Evolutionary conservation across 2,113 vertebrate species (phyloP).

Genomic region (Syngnathus floridae): DNA sequence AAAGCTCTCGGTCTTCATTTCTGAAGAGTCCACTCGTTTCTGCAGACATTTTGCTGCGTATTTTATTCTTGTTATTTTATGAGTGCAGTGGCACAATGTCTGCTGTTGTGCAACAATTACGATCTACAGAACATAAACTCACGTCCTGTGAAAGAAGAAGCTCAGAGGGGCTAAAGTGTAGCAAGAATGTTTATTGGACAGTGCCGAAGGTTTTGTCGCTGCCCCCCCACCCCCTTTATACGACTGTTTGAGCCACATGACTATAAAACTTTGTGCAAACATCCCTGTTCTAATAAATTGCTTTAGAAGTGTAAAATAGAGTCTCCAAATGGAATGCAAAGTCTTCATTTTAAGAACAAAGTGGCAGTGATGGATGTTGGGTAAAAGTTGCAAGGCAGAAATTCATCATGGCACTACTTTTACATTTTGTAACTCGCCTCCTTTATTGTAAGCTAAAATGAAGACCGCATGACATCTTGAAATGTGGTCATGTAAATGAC

Average conservation of each 20-base stretch:
- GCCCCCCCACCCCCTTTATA: slow-evolving; percentile 20
- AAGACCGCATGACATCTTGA: neutral
- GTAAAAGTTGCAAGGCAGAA: neutral
- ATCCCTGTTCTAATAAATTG: slow-evolving; percentile 76
- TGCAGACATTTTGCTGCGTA: slow-evolving; percentile 47
- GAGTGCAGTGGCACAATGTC: slow-evolving; percentile 53
- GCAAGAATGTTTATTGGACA: neutral
- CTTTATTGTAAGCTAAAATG: neutral
- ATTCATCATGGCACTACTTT: neutral
- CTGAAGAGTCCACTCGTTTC: slow-evolving; percentile 22
- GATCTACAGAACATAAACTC: slow-evolving; percentile 66
- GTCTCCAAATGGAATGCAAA: slow-evolving; percentile 25
- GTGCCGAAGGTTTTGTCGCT: neutral
- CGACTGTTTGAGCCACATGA: slow-evolving; percentile 64
- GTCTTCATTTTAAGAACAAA: slow-evolving; percentile 16
- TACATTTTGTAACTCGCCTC: neutral
- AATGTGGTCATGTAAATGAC: neutral
- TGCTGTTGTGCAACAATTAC: slow-evolving; percentile 53
- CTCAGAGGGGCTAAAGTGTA: slow-evolving; percentile 13
- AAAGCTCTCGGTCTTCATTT: slow-evolving; percentile 54
- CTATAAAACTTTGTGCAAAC: slow-evolving; percentile 64
- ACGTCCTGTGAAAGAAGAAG: slow-evolving; percentile 54
- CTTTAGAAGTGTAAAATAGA: slow-evolving; percentile 71
- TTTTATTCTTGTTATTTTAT: slow-evolving; percentile 30
- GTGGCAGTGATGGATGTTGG: neutral